Evolutionary conservation across 1,140 invertebrate genomes (phyloP).

Genomic region (Lepidurus packardi): DNA sequence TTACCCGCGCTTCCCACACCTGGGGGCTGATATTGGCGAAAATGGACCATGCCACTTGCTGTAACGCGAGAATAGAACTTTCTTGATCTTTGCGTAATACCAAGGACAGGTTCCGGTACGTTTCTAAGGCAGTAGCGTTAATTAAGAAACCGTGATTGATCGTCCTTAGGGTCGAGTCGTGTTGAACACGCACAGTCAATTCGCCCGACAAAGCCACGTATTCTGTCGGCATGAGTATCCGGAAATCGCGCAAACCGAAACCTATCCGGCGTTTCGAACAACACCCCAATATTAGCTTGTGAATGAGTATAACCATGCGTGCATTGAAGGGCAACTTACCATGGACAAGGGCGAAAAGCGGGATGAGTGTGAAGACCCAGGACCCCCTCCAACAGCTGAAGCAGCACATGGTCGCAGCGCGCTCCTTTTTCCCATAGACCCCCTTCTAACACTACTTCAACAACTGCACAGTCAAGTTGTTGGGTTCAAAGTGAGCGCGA

Average conservation of each 20-base stretch:
- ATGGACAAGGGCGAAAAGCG: background rate
- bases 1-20: background rate
- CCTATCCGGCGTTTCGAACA: background rate
- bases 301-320: background rate
- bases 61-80: background rate
- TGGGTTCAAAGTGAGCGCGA: conserved; percentile 14
- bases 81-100: background rate
- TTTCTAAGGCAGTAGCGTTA: background rate
- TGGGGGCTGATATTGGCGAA: background rate
- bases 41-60: background rate
- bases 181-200: conserved; percentile 12
- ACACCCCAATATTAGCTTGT: background rate
- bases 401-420: background rate
- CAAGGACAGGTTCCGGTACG: background rate
- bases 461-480: conserved; percentile 10
- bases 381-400: conserved; percentile 1
- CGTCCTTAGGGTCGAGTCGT: background rate
- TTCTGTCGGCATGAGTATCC: background rate
- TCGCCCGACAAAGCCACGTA: conserved; percentile 7
- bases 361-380: background rate
- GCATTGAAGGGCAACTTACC: background rate
- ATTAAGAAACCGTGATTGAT: background rate
- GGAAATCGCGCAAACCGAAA: conserved; percentile 11
- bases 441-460: background rate
- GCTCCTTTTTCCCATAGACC: background rate